Percentiles rank a stretch among this genome's conserved stretches.
phyloP scores from a whole-genome alignment of 2,888 invertebrate species.

The Galeruca laticollis region DNA sequence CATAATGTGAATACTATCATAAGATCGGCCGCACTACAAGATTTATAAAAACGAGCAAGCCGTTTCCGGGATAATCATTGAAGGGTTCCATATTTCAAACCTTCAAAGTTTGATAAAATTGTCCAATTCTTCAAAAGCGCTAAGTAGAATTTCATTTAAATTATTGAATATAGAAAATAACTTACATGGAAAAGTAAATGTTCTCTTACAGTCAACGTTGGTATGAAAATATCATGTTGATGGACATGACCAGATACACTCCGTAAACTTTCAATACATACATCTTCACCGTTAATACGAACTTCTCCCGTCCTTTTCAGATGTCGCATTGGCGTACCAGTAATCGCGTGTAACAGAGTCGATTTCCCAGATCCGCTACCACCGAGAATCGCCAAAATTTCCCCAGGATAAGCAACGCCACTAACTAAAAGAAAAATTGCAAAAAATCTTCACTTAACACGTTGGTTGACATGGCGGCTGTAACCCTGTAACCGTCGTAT shows the following conservation, averaged over 20 bases:
- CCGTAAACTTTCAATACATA: constrained; percentile 78
- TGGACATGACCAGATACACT: constrained; percentile 92
- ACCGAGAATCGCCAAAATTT: constrained; percentile 88
- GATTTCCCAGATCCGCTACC: constrained; percentile 96
- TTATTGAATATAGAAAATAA: background rate
- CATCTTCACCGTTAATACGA: constrained; percentile 81
- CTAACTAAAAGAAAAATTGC: constrained; percentile 66
- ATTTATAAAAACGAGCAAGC: too few species aligned
- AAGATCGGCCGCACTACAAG: too few species aligned
- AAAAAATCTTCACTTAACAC: too few species aligned
- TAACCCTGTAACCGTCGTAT: background rate
- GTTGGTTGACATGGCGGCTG: too few species aligned
- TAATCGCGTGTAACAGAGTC: constrained; percentile 89
- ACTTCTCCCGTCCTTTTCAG: constrained; percentile 74
- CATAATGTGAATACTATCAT: too few species aligned
- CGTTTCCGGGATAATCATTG: too few species aligned
- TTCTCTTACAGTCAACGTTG: constrained; percentile 88
- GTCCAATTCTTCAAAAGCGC: background rate
- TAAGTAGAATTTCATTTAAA: background rate
- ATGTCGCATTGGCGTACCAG: constrained; percentile 81
- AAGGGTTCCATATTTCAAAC: too few species aligned
- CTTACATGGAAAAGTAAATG: constrained; percentile 87
- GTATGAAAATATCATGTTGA: constrained; percentile 93
- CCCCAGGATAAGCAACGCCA: constrained; percentile 88
- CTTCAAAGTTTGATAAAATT: too few species aligned